Evolutionary conservation across 2,888 invertebrate genomes (phyloP).

Genomic region (Tineola bisselliella): DNA sequence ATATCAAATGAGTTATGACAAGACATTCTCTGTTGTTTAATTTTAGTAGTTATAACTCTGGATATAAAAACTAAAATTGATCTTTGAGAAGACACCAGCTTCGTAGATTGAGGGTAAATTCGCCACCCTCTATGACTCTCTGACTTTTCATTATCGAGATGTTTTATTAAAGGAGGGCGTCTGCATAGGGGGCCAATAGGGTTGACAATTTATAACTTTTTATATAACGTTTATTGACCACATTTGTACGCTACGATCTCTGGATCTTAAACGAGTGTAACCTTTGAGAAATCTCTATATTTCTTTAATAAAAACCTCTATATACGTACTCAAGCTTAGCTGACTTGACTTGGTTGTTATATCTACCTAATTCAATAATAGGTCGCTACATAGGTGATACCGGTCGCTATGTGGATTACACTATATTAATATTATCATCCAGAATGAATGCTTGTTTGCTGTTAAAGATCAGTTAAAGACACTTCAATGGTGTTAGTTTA

Average conservation of each 20-base stretch:
- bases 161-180: slow-evolving; percentile 64
- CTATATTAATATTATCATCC: too few relatives aligned
- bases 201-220: slow-evolving; percentile 26
- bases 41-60: slow-evolving; percentile 36
- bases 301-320: too few relatives aligned
- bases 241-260: too few relatives aligned
- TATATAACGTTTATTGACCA: slow-evolving; percentile 4
- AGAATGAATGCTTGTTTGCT: too few relatives aligned
- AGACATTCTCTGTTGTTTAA: slow-evolving; percentile 32
- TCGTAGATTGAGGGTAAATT: slow-evolving; percentile 41
- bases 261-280: too few relatives aligned
- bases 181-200: slow-evolving; percentile 43
- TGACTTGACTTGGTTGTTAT: too few relatives aligned
- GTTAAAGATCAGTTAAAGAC: neutral
- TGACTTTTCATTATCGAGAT: slow-evolving; percentile 70
- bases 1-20: slow-evolving; percentile 66
- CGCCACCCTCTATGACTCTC: slow-evolving; percentile 63
- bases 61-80: slow-evolving; percentile 42
- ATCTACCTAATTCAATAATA: too few relatives aligned
- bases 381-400: too few relatives aligned
- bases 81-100: slow-evolving; percentile 22
- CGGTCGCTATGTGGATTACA: too few relatives aligned
- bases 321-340: too few relatives aligned
- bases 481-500: too few relatives aligned
- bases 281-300: too few relatives aligned